phyloP scores from a whole-genome alignment of 1,140 invertebrate species.

The Samia ricini region DNA sequence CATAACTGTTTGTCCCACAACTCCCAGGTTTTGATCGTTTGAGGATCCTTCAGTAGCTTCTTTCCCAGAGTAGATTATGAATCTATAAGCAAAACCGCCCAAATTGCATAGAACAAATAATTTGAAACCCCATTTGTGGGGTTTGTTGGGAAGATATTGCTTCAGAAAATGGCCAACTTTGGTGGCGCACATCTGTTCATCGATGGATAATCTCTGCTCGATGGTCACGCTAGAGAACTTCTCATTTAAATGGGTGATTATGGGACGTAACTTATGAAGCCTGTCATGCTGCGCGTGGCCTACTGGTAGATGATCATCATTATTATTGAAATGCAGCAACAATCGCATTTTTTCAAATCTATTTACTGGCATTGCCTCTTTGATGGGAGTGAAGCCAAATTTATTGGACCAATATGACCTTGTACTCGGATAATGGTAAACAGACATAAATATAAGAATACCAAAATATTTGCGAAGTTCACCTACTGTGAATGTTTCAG shows the following conservation, averaged over 20 bases:
- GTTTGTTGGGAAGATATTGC: conserved; percentile 24
- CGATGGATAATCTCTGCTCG: conserved; percentile 7
- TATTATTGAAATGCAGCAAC: conserved; percentile 14
- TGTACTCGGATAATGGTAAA: conserved; percentile 26
- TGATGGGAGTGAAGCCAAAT: conserved; percentile 10
- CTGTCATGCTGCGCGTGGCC: conserved; percentile 12
- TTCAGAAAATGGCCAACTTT: conserved; percentile 19
- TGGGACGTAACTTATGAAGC: conserved; percentile 10
- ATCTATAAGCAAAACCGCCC: conserved; percentile 19
- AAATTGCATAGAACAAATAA: conserved; percentile 23
- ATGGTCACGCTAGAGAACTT: conserved; percentile 13
- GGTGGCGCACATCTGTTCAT: conserved; percentile 14
- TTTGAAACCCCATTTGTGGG: no score
- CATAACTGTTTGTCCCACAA: conserved; percentile 13
- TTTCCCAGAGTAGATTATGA: conserved; percentile 20
- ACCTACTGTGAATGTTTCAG: conserved; percentile 14
- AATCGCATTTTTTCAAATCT: conserved; percentile 16
- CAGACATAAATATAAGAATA: conserved; percentile 26
- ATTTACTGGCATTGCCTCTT: conserved; percentile 12
- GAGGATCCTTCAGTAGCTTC: conserved; percentile 10
- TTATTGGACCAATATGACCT: conserved; percentile 13
- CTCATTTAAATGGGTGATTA: conserved; percentile 9
- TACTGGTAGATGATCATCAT: conserved; percentile 15
- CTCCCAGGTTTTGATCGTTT: conserved; percentile 7
- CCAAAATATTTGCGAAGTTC: conserved; percentile 29